Base-by-base conservation (phyloP, 2,888 invertebrate species). In the Drosophila glabriapex region DNA sequence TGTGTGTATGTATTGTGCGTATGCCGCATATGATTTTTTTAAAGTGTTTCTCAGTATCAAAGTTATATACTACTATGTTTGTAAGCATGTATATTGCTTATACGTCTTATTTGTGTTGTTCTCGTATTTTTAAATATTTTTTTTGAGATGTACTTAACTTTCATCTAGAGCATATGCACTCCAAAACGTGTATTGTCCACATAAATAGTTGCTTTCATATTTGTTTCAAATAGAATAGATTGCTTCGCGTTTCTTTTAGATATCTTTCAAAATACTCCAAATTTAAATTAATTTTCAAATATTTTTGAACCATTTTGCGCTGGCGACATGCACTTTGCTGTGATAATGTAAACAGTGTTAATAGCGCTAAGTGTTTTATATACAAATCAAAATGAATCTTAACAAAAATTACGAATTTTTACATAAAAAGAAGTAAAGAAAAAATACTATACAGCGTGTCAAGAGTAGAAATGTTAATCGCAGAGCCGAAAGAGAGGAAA, bases 161-260 rank as follows among this genome's bases (percentile, higher is more conserved):
- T 64, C 55, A 63, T 56, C 41, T 68, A 35, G 49, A 60, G 49
- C 25, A 37, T 50, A 54, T 60, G 59, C 54, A 63, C 56, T 62
- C 62, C 62, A 39, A 55, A 58, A 59, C 52, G 70, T 54, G 68
- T 78, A 82, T 83, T 90, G 89, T 90, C 83, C 86, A 78, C 78
- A 79, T 78, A 68, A 56, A 72, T 60, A 73, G 71, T 73, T 72
- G 61, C 31, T 58, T 64, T 65, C 3, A 50, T 60, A 29, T n/a
- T 59, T 52, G 46, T 37, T 22, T 33, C 31, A 33, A 49, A 52
- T 53, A 58, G 39, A 53, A 63, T 28, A 14, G 35, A 58, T 74
- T 73, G 63, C 60, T 52, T 66, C n/a, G 39, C 33, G 16, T 19
- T 25, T 25, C 52, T 37, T 43, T 25, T n/a, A 14, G 28, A 35